Conservation (phyloP, 2,797 vertebrate species). For the Gymnocypris eckloni region DNA sequence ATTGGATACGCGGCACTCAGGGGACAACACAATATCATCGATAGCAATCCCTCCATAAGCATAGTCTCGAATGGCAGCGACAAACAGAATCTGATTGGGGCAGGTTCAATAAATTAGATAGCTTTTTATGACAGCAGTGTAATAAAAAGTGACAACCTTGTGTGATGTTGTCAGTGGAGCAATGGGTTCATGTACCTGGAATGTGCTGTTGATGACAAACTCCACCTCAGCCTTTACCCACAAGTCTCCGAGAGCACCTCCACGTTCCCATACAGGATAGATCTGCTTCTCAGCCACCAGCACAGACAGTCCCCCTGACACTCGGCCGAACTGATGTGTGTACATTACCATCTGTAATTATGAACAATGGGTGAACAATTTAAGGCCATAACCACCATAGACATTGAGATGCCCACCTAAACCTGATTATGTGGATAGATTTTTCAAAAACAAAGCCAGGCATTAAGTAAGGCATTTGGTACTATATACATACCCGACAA, state of each 20-base stretch:
- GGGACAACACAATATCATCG: slow-evolving; percentile 87
- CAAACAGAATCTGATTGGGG: slow-evolving; percentile 81
- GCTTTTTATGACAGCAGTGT: background rate
- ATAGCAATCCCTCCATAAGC: slow-evolving; percentile 80
- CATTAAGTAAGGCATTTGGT: slow-evolving; percentile 4
- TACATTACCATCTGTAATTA: slow-evolving; percentile 86
- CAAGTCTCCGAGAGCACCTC: slow-evolving; percentile 83
- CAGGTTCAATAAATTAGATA: background rate
- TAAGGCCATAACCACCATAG: background rate
- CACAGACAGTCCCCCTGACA: slow-evolving; percentile 76
- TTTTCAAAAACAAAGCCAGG: background rate
- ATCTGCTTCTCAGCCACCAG: slow-evolving; percentile 71
- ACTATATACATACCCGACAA: slow-evolving; percentile 78
- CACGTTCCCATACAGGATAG: slow-evolving; percentile 75
- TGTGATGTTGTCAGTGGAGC: background rate
- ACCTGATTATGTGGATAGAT: background rate
- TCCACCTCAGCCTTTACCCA: slow-evolving; percentile 90
- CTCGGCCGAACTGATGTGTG: slow-evolving; percentile 84
- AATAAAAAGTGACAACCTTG: background rate
- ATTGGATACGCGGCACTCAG: slow-evolving; percentile 67
- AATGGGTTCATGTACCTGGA: slow-evolving; percentile 76
- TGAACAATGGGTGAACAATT: background rate
- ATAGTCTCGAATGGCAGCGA: slow-evolving; percentile 76
- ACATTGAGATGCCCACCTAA: background rate
- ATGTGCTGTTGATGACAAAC: slow-evolving; percentile 69